A percentile compares a stretch with the other conserved stretches of the same genome.
Evolutionary conservation across 2,888 invertebrate species (phyloP).

Genomic region (Pherbina coryleti): DNA sequence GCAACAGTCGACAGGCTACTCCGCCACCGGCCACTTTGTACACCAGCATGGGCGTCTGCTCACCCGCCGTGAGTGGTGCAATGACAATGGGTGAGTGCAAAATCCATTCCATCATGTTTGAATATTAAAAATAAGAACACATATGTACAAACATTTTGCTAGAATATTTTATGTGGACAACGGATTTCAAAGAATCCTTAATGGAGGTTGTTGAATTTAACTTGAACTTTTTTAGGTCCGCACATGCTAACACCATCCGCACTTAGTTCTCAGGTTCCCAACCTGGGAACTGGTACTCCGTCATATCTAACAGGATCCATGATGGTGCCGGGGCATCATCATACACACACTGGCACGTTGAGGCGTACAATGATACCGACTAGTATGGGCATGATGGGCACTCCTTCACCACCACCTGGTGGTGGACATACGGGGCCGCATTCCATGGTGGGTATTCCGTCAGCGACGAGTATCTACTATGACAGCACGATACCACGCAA

Average conservation of each 20-base stretch:
- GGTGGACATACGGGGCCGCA: conserved; percentile 50
- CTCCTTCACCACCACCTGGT: conserved; percentile 52
- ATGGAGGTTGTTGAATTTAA: neutral
- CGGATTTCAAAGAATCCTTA: too few species aligned
- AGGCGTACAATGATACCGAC: conserved; percentile 65
- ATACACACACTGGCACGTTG: conserved; percentile 62
- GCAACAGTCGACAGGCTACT: conserved; percentile 54
- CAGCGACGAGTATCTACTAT: conserved; percentile 60
- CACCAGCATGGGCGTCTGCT: conserved; percentile 59
- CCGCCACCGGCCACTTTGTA: conserved; percentile 61
- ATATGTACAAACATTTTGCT: neutral
- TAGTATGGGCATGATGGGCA: conserved; percentile 61
- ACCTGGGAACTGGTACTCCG: conserved; percentile 54
- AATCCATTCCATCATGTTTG: neutral
- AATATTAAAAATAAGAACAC: neutral
- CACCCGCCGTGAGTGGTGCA: conserved; percentile 59
- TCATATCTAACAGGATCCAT: conserved; percentile 64
- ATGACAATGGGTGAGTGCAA: conserved; percentile 63
- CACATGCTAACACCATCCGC: conserved; percentile 60
- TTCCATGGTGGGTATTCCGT: conserved; percentile 55
- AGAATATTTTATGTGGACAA: neutral
- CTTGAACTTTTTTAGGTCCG: conserved; percentile 53
- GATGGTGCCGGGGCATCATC: conserved; percentile 65
- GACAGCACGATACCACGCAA: conserved; percentile 65
- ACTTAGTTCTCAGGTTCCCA: conserved; percentile 57